Conservation (phyloP, 2,113 vertebrate species). For the Oncorhynchus gorbuscha region DNA sequence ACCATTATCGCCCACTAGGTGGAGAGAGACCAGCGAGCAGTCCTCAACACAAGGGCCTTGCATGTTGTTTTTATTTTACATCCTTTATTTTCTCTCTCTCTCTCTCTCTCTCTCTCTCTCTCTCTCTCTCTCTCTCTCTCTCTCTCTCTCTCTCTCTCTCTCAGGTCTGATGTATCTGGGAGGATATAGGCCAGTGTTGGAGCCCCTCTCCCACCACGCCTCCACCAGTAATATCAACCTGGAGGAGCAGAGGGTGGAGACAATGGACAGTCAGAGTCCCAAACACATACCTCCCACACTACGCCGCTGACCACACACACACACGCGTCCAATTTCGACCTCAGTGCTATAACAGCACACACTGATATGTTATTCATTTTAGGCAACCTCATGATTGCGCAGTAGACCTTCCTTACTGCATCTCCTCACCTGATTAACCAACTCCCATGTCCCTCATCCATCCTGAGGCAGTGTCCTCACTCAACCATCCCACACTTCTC, state of each 20-base stretch:
- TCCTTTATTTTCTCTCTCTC: too few species aligned
- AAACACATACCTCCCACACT: slow-evolving; percentile 55
- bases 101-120: neutral
- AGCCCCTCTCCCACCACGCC: slow-evolving; percentile 59
- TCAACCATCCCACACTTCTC: slow-evolving; percentile 39
- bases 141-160: neutral
- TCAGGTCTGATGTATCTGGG: slow-evolving; percentile 71
- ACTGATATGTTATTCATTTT: too few species aligned
- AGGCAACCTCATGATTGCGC: too few species aligned
- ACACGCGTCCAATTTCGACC: slow-evolving; percentile 2
- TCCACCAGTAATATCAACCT: slow-evolving; percentile 74
- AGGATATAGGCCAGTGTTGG: slow-evolving; percentile 62
- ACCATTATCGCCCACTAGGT: neutral
- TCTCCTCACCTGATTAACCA: too few species aligned
- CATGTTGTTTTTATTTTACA: neutral
- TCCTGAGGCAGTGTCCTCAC: slow-evolving; percentile 42
- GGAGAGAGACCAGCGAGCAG: neutral
- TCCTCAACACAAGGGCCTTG: neutral
- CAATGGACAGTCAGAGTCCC: slow-evolving; percentile 60
- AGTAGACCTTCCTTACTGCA: neutral
- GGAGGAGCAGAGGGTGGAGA: slow-evolving; percentile 71
- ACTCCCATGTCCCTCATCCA: slow-evolving; percentile 33
- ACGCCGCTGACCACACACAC: slow-evolving; percentile 65
- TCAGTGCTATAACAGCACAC: too few species aligned
- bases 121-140: neutral